Conservation (phyloP, 2,888 invertebrate species). For the Dioctria linearis region DNA sequence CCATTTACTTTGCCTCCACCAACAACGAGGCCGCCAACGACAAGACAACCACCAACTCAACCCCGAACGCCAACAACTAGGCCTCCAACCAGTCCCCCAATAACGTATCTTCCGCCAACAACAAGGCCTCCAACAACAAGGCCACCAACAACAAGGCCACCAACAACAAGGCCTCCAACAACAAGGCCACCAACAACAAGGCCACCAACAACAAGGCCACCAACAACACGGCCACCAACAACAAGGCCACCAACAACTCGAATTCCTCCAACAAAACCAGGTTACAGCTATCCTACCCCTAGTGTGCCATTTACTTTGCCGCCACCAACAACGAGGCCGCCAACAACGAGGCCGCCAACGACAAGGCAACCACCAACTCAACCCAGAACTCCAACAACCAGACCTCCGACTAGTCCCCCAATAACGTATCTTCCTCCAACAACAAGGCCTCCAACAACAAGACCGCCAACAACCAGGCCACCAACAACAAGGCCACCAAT, state of each 20-base stretch:
- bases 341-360: slow-evolving; percentile 55
- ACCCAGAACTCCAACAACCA: slow-evolving; percentile 60
- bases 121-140: not conserved
- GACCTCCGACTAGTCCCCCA: slow-evolving; percentile 56
- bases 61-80: slow-evolving; percentile 58
- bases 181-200: slow-evolving; percentile 62
- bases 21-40: slow-evolving; percentile 48
- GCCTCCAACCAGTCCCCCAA: slow-evolving; percentile 54
- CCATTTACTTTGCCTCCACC: slow-evolving; percentile 49
- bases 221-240: slow-evolving; percentile 61
- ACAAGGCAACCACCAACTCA: slow-evolving; percentile 56
- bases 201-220: no score
- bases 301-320: slow-evolving; percentile 23
- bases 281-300: slow-evolving; percentile 32
- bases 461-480: slow-evolving; percentile 19
- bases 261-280: slow-evolving; percentile 11
- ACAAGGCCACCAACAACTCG: slow-evolving; percentile 59
- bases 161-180: slow-evolving; percentile 60
- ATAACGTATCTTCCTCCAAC: not conserved
- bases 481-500: slow-evolving; percentile 43
- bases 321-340: slow-evolving; percentile 55
- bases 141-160: slow-evolving; percentile 9
- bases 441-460: not conserved
- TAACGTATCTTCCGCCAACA: slow-evolving; percentile 57
- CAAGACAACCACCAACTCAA: slow-evolving; percentile 54